These are phyloP conservation scores for Campylomormyrus tamandua DNA, from an alignment of 2,113 vertebrate genomes.

Conservation along the genomic window DNA sequence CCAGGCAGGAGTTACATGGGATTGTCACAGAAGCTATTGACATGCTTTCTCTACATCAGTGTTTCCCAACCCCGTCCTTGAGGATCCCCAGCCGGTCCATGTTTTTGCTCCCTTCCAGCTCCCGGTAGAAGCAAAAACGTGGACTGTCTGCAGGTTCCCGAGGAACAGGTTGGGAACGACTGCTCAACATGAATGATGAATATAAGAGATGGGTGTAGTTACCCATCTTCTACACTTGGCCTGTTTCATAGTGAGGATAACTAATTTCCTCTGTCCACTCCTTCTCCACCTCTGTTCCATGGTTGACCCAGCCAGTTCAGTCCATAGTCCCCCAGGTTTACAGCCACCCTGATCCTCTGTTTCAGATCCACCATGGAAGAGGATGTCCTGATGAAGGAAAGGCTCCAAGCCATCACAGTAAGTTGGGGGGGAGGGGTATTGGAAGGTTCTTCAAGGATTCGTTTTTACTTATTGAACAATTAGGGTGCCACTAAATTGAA, in stretches of 20 bases:
- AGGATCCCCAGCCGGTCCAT: background rate
- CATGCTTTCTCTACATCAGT: background rate
- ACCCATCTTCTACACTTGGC: background rate
- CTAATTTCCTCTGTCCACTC: background rate
- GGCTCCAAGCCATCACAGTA: constrained; percentile 81
- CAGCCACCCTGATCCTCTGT: constrained; percentile 31
- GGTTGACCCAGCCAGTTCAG: background rate
- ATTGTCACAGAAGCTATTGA: background rate
- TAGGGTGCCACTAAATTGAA: background rate
- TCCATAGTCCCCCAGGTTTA: background rate
- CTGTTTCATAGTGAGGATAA: background rate
- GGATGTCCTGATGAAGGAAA: constrained; percentile 68
- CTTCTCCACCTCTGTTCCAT: background rate
- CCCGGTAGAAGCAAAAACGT: background rate
- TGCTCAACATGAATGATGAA: background rate
- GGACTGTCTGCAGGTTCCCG: background rate
- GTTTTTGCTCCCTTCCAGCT: background rate
- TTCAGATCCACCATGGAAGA: constrained; percentile 75
- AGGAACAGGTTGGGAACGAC: background rate
- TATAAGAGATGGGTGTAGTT: background rate
- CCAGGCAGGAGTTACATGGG: background rate
- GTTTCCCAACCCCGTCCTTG: background rate
- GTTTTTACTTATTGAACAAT: background rate
- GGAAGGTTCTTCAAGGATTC: background rate
- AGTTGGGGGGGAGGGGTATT: constrained; percentile 29